Evolutionary conservation across 2,113 vertebrate genomes (phyloP), one percentile per base, ranked within the genome.

Genomic region (Toxostoma redivivum): DNA sequence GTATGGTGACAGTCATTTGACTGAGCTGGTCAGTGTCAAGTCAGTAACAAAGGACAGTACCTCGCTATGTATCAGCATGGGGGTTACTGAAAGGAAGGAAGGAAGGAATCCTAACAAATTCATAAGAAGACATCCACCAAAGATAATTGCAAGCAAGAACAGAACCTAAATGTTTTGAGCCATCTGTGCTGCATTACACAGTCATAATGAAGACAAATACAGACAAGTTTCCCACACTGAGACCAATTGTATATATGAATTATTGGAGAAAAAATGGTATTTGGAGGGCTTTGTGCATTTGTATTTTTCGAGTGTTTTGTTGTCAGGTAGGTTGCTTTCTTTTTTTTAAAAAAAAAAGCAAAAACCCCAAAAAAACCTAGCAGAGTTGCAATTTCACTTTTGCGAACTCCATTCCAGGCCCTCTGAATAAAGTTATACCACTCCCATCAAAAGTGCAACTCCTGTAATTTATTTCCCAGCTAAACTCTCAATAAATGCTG

Each of bases 231-330:
- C 45, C 53, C 44, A 5, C 33, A 40, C 21, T 47, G 35, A 64
- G 9, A 60, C 15, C 15, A 47, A 30, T 4, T 37, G 15, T 4
- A 35, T 19, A 47, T n/a, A 15, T 42, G 54, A 89, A 64, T 35
- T n/a, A 14, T 5, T 19, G 12, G 25, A 21, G 2, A 4, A 14
- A 25, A 71, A 87, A 62, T 8, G 5, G 6, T 80, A 35, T 4
- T 10, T 53, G 45, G 2, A 4, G 3, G 1, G 7, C 2, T 54
- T 61, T 25, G 7, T 5, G 16, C 4, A 5, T 15, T 86, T 51
- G 22, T 24, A 5, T 1, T 22, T 67, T 79, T 48, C 1, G 1
- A 2, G 17, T 15, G 12, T 4, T 81, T 66, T 79, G 3, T 15
- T 47, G 4, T 35, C 61, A 19, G 8, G 4, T 48, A 62, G 12